phyloP scores from a whole-genome alignment of 2,888 invertebrate species.

The Macropis europaea region DNA sequence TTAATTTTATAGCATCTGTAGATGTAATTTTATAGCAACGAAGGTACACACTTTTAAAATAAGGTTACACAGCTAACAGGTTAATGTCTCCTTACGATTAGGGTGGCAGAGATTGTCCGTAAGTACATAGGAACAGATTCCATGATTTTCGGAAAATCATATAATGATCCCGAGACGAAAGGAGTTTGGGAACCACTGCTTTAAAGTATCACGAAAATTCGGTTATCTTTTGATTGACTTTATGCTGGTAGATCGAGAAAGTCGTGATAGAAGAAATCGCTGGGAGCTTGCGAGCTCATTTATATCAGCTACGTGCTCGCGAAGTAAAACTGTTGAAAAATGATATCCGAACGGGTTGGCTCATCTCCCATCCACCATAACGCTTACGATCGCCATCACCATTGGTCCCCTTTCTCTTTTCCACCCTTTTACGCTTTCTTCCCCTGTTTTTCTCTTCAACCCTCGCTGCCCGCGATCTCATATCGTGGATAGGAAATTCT shows the following conservation, averaged over 20 bases:
- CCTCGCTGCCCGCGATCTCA: slow-evolving; percentile 47
- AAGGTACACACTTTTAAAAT: no score
- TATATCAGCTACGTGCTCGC: slow-evolving; percentile 69
- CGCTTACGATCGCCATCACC: slow-evolving; percentile 46
- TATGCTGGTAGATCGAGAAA: slow-evolving; percentile 28
- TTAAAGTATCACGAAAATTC: no score
- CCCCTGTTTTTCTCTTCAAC: not conserved
- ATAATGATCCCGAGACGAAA: no score
- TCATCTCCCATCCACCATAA: slow-evolving; percentile 45
- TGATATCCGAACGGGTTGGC: slow-evolving; percentile 65
- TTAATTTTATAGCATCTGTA: no score
- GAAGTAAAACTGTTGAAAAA: slow-evolving; percentile 73
- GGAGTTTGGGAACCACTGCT: no score
- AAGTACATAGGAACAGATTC: no score
- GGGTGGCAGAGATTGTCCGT: no score
- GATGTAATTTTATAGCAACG: no score
- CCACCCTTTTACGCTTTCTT: slow-evolving; percentile 5
- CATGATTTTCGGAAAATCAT: no score
- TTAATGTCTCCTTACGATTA: no score
- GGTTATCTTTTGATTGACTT: no score
- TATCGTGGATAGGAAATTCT: slow-evolving; percentile 58
- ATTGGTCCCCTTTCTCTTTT: slow-evolving; percentile 39
- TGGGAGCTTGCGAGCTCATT: slow-evolving; percentile 69
- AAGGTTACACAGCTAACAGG: no score
- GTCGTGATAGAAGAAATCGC: slow-evolving; percentile 24